Evolutionary conservation across 2,888 invertebrate genomes (phyloP).

Genomic region (Sussaba pulchella): DNA sequence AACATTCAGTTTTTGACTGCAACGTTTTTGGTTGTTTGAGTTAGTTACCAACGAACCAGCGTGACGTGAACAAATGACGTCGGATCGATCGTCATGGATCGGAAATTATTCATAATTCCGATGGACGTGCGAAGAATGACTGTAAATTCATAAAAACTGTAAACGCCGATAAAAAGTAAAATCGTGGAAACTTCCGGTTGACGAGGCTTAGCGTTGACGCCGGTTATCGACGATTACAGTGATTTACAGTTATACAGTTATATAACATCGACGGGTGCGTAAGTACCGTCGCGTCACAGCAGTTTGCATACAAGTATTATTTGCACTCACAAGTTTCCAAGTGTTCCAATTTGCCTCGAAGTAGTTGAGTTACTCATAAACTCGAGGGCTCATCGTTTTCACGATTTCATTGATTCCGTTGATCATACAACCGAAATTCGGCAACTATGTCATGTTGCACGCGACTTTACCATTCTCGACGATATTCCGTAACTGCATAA

Average conservation of each 20-base stretch:
- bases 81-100: constrained; percentile 18
- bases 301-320: constrained; percentile 41
- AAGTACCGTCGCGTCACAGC: constrained; percentile 5
- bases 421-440: too few relatives aligned
- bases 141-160: constrained; percentile 24
- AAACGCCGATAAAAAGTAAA: constrained; percentile 9
- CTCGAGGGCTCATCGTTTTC: too few relatives aligned
- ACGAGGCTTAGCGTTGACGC: constrained; percentile 24
- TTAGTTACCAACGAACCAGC: background rate
- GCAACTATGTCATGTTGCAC: too few relatives aligned
- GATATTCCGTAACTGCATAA: too few relatives aligned
- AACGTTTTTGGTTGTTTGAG: too few relatives aligned
- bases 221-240: too few relatives aligned
- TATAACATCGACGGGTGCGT: too few relatives aligned
- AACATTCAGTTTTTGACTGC: too few relatives aligned
- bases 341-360: constrained; percentile 64
- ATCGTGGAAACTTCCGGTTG: background rate
- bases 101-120: constrained; percentile 5
- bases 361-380: constrained; percentile 67
- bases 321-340: constrained; percentile 64
- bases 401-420: too few relatives aligned
- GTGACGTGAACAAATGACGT: background rate
- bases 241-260: too few relatives aligned
- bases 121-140: constrained; percentile 4
- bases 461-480: too few relatives aligned